Percentiles rank a stretch among this genome's conserved stretches.
phyloP scores from a whole-genome alignment of 2,797 vertebrate species.

The Pangasius larnaudii region DNA sequence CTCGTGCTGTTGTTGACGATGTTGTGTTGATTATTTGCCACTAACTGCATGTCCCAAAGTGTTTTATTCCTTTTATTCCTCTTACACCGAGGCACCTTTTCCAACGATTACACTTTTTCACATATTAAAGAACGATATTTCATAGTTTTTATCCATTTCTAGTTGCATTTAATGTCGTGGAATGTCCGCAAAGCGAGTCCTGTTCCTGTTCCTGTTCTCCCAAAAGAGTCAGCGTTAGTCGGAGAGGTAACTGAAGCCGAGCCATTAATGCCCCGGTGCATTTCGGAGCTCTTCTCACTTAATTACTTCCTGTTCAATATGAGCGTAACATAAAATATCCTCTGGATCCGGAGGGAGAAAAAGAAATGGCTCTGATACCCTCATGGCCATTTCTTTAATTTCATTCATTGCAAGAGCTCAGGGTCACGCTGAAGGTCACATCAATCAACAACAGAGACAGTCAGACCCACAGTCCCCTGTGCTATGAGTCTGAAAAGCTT shows the following conservation, averaged over 20 bases:
- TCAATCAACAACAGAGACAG: slow-evolving; percentile 19
- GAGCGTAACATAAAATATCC: slow-evolving; percentile 14
- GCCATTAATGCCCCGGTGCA: slow-evolving; percentile 1
- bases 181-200: neutral
- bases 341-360: neutral
- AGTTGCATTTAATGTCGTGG: neutral
- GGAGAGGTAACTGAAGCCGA: slow-evolving; percentile 13
- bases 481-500: neutral
- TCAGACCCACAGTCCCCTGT: neutral
- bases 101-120: neutral
- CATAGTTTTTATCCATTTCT: neutral
- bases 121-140: neutral
- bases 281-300: slow-evolving; percentile 10
- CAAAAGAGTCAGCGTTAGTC: too few relatives aligned
- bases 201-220: too few relatives aligned
- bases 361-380: neutral
- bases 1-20: too few relatives aligned
- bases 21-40: too few relatives aligned
- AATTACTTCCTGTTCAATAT: slow-evolving; percentile 33
- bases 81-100: too few relatives aligned
- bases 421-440: slow-evolving; percentile 26
- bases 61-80: too few relatives aligned
- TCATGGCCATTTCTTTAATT: slow-evolving; percentile 17
- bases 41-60: too few relatives aligned
- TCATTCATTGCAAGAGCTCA: slow-evolving; percentile 6